A percentile compares a stretch with the other conserved stretches of the same genome.
phyloP scores from a whole-genome alignment of 2,113 vertebrate species.

The Pelecanoides urinatrix region DNA sequence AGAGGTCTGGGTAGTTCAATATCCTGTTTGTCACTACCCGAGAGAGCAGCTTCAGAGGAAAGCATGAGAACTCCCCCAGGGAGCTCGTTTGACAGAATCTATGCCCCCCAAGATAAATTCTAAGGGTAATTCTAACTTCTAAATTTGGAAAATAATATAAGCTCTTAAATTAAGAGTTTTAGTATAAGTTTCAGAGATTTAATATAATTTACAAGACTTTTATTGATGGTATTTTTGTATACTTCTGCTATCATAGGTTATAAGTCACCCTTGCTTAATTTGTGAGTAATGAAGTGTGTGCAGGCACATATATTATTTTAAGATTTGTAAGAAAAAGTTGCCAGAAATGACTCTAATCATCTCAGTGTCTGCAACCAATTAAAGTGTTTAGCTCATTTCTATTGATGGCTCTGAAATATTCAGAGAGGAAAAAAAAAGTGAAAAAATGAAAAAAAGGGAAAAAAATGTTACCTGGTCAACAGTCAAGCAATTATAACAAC shows the following conservation, averaged over 20 bases:
- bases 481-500: neutral
- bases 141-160: neutral
- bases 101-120: neutral
- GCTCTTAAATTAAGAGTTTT: neutral
- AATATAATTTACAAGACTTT: neutral
- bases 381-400: neutral
- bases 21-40: neutral
- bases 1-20: constrained; percentile 3
- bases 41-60: neutral
- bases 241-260: neutral
- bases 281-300: neutral
- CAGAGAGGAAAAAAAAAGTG: accelerated
- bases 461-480: neutral
- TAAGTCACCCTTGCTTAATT: neutral
- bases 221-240: neutral
- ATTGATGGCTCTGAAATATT: neutral
- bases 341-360: neutral
- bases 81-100: neutral
- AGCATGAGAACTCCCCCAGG: neutral
- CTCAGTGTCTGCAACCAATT: neutral
- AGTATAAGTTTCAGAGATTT: neutral
- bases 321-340: neutral
- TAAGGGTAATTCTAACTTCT: neutral
- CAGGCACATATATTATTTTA: neutral
- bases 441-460: neutral